Evolutionary conservation across 2,113 vertebrate genomes (phyloP).

Genomic region (Vimba vimba): DNA sequence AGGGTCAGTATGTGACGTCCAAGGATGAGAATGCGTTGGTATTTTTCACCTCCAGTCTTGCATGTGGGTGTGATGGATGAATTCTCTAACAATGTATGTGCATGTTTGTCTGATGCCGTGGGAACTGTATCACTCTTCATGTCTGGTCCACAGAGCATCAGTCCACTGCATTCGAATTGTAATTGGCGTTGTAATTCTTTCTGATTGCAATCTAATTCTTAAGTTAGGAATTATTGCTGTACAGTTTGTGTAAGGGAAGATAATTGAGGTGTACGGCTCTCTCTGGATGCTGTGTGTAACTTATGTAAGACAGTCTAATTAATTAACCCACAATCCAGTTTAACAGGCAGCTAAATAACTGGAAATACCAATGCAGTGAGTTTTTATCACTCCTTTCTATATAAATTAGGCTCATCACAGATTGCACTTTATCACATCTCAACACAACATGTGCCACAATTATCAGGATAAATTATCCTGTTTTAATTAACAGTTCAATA

Average conservation of each 20-base stretch:
- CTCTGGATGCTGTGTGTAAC: neutral
- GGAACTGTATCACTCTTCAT: slow-evolving; percentile 10
- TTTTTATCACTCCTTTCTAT: neutral
- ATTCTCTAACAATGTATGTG: slow-evolving; percentile 17
- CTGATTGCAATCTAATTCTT: slow-evolving; percentile 6
- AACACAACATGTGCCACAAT: neutral
- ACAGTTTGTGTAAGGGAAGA: neutral
- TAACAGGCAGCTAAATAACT: neutral
- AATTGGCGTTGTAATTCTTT: neutral
- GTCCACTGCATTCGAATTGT: neutral
- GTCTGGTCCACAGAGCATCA: neutral
- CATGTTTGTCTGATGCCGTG: neutral
- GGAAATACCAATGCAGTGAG: neutral
- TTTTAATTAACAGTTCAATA: too few relatives aligned
- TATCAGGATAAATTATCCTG: neutral
- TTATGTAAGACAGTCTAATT: neutral
- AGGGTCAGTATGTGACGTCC: too few relatives aligned
- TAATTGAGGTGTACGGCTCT: neutral
- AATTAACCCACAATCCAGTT: neutral
- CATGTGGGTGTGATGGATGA: slow-evolving; percentile 23
- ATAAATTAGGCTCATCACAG: too few relatives aligned
- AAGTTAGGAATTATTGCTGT: neutral
- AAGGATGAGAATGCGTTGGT: too few relatives aligned
- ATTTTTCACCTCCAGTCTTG: neutral
- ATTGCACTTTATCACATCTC: neutral